Conservation (phyloP, 2,888 invertebrate species). For the Opisthograptis luteolata region DNA sequence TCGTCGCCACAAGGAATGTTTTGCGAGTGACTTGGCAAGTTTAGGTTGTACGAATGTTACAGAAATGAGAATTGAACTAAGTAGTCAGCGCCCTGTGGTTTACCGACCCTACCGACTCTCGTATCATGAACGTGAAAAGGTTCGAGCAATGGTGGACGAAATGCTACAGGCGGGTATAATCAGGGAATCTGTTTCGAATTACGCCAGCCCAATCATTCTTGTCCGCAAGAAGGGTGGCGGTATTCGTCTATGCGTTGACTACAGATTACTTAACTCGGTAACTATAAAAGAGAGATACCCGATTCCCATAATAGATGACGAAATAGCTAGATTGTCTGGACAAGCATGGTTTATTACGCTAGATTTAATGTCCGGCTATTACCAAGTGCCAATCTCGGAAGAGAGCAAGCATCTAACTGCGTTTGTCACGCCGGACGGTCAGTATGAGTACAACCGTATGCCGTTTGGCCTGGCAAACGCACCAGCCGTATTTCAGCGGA, state of each 20-base stretch:
- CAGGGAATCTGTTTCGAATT: background rate
- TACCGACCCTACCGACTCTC: no score
- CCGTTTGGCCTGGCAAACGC: no score
- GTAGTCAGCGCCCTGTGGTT: no score
- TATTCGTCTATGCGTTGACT: background rate
- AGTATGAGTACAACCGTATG: conserved; percentile 54
- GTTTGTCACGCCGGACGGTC: conserved; percentile 50
- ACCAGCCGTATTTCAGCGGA: conserved; percentile 28
- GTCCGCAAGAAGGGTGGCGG: background rate
- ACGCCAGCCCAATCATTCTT: conserved; percentile 2
- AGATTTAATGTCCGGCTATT: conserved; percentile 16
- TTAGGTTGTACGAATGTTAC: no score
- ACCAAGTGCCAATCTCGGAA: conserved; percentile 5
- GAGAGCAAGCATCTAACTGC: conserved; percentile 39
- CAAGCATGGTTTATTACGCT: conserved; percentile 8
- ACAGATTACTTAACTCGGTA: background rate
- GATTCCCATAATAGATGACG: conserved; percentile 35
- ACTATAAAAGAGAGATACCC: conserved; percentile 35
- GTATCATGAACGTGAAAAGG: no score
- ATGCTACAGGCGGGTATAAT: conserved; percentile 3
- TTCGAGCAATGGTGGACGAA: background rate
- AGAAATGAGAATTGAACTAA: no score
- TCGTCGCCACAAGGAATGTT: no score
- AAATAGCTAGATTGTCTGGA: conserved; percentile 4
- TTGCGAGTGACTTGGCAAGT: no score